Evolutionary conservation across 2,888 invertebrate genomes (phyloP).

Genomic region (Drosophila leonis): DNA sequence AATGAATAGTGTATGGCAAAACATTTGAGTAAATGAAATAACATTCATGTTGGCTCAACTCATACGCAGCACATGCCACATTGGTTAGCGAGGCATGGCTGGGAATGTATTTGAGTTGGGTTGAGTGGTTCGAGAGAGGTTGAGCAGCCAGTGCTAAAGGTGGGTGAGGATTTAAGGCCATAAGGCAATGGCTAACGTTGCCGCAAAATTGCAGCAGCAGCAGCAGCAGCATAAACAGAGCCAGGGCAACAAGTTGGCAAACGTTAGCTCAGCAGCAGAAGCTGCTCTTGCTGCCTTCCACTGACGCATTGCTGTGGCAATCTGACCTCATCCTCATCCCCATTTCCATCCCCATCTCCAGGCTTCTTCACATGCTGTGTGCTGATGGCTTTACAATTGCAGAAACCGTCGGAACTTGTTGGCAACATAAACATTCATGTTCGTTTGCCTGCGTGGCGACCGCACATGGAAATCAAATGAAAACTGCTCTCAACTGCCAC

Average conservation of each 20-base stretch:
- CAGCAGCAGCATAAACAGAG: neutral
- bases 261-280: constrained; percentile 1
- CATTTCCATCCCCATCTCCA: neutral
- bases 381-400: constrained; percentile 33
- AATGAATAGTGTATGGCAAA: neutral
- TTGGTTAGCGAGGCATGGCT: neutral
- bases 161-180: constrained; percentile 1
- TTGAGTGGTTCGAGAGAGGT: neutral
- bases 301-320: constrained; percentile 49
- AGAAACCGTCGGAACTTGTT: constrained; percentile 14
- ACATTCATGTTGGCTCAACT: constrained; percentile 43
- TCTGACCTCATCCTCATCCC: constrained; percentile 9
- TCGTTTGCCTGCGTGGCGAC: constrained; percentile 48
- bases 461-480: constrained; percentile 60
- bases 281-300: neutral
- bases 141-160: neutral
- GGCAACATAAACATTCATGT: constrained; percentile 21
- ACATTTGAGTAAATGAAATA: constrained; percentile 53
- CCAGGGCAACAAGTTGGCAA: constrained; percentile 53
- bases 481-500: constrained; percentile 44
- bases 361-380: constrained; percentile 29
- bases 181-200: constrained; percentile 31
- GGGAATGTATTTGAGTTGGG: neutral
- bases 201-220: constrained; percentile 40
- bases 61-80: constrained; percentile 15